Evolutionary conservation across 2,797 vertebrate species (phyloP), one percentile per base, ranked within the genome.

Genomic region (Nannoperca australis): DNA sequence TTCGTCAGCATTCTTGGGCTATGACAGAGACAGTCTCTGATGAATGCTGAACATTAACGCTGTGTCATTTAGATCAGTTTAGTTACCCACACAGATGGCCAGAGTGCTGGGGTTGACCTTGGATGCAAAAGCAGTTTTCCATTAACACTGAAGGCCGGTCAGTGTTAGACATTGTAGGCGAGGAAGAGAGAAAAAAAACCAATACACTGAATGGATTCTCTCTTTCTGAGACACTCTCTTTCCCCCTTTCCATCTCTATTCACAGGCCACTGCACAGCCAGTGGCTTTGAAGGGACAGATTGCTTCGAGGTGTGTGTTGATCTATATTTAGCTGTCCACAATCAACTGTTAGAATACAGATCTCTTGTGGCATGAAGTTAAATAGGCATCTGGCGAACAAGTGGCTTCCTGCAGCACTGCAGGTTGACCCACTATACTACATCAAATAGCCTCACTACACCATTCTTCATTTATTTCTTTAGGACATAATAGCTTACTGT

Each of bases 301-400:
- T 40, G 76, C 87, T 81, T 55, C 0, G 15, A 82, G 73, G 53
- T 81, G 68, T 76, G 69, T 47, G 61, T 15, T 17, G 40, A 70
- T 58, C 85, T 90, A 90, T 83, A 83, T 86, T 90, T 89, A 89
- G 70, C 54, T 3, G 27, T 14, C 36, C 20, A 36, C 74, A 50
- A 81, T 78, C 64, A 83, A 73, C 75, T 65, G 44, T 50, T 76
- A 82, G 49, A 62, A 76, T 58, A 58, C 67, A 73, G 34, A 78
- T 73, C 55, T 77, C 70, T 70, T 17, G 32, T 53, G 71, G 77
- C 32, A 47, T 54, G 45, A 34, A 58, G 70, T 79, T 12, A 69
- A 85, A 38, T 81, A 71, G 14, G 65, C 44, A 76, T 59, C 20
- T 24, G 32, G 64, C 1, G 0, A 81, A 68, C 10, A 49, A 45